phyloP scores from a whole-genome alignment of 1,140 invertebrate species.

The Bombus pyrosoma region DNA sequence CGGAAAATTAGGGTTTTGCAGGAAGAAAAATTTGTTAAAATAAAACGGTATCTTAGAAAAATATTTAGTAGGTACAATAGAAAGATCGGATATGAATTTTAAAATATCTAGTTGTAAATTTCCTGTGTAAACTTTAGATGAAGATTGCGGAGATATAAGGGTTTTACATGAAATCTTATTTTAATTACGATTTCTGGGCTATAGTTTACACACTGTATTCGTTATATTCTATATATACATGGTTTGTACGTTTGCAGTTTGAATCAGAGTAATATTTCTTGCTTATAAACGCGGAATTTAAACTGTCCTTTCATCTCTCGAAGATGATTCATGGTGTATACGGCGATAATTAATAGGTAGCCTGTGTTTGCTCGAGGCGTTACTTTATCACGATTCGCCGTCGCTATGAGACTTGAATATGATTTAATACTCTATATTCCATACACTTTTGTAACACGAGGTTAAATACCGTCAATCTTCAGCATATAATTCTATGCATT shows the following conservation, averaged over 20 bases:
- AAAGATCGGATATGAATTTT: too few relatives aligned
- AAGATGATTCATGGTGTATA: slow-evolving; percentile 14
- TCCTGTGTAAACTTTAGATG: too few relatives aligned
- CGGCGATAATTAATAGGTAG: slow-evolving; percentile 37
- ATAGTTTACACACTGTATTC: too few relatives aligned
- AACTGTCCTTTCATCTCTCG: background rate
- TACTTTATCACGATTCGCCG: slow-evolving; percentile 31
- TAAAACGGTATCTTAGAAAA: too few relatives aligned
- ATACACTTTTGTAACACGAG: background rate
- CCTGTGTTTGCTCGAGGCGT: slow-evolving; percentile 24
- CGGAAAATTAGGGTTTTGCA: background rate
- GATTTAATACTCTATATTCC: slow-evolving; percentile 27
- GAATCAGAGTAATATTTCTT: background rate
- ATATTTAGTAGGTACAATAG: too few relatives aligned
- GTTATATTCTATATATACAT: too few relatives aligned
- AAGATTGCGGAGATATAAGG: too few relatives aligned
- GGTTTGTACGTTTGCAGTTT: background rate
- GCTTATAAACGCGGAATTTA: background rate
- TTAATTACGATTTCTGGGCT: too few relatives aligned
- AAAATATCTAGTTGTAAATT: too few relatives aligned
- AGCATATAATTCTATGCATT: background rate
- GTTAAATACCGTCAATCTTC: slow-evolving; percentile 4
- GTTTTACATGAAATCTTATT: too few relatives aligned
- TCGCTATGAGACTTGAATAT: slow-evolving; percentile 11
- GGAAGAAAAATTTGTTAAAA: background rate